These are phyloP conservation scores for Apantesis nais DNA, from an alignment of 2,888 invertebrate species.

Conservation along the genomic window DNA sequence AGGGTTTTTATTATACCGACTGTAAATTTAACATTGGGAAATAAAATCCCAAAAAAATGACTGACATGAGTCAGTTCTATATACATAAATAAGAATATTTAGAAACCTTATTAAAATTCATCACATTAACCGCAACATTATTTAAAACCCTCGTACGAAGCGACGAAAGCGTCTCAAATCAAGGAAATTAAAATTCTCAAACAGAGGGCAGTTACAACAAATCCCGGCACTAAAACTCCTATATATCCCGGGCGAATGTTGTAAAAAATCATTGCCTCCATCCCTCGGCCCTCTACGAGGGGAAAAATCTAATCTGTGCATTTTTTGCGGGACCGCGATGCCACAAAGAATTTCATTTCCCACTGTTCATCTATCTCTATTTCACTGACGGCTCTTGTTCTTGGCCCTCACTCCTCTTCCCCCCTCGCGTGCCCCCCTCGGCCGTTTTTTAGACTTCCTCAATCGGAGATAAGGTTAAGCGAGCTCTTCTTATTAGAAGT, in stretches of 20 bases:
- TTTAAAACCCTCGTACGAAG: conserved; percentile 39
- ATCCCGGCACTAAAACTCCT: conserved; percentile 83
- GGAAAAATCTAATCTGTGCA: conserved; percentile 87
- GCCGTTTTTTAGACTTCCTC: conserved; percentile 84
- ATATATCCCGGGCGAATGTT: conserved; percentile 82
- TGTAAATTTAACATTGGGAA: no score
- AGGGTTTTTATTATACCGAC: no score
- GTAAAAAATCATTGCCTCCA: conserved; percentile 86
- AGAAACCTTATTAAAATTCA: conserved; percentile 24
- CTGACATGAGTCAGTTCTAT: neutral
- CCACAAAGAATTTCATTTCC: conserved; percentile 87
- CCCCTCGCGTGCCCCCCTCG: conserved; percentile 59
- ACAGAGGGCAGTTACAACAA: conserved; percentile 82
- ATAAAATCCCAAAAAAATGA: neutral
- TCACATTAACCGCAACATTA: conserved; percentile 24
- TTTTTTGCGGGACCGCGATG: conserved; percentile 86
- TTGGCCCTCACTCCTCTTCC: conserved; percentile 65
- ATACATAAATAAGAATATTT: conserved; percentile 4
- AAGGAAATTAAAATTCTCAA: conserved; percentile 85
- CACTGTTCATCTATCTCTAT: conserved; percentile 87
- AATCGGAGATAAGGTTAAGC: conserved; percentile 85
- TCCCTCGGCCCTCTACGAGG: conserved; percentile 80
- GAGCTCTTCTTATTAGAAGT: conserved; percentile 81
- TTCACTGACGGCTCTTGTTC: conserved; percentile 86
- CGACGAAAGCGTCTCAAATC: conserved; percentile 63